A percentile compares a stretch with the other conserved stretches of the same genome.
Conservation (phyloP, 2,888 invertebrate species). For the Lasius fuliginosus region DNA sequence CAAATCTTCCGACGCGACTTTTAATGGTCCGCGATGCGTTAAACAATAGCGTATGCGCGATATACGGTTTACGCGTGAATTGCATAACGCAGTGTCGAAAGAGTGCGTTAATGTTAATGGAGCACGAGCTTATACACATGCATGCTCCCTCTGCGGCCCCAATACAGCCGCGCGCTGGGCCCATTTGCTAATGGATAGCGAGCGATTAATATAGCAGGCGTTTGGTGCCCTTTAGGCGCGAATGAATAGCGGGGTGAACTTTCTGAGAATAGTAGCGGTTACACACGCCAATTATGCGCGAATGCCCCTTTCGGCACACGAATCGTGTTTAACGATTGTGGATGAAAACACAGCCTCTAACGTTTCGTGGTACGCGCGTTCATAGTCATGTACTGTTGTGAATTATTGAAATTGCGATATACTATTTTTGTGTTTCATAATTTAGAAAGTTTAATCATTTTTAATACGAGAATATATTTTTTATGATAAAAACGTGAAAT, state of each 20-base stretch:
- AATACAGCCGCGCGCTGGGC: constrained; percentile 63
- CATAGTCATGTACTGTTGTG: not conserved
- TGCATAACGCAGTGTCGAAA: constrained; percentile 1
- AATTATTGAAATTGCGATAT: constrained; percentile 10
- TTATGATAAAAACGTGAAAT: not conserved
- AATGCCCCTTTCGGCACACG: not conserved
- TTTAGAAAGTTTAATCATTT: constrained; percentile 34
- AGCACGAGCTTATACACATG: constrained; percentile 60
- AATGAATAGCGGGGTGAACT: constrained; percentile 11
- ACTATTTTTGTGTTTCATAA: not conserved
- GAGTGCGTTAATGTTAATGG: constrained; percentile 75
- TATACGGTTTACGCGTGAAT: constrained; percentile 31
- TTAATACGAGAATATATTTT: not conserved
- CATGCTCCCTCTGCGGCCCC: constrained; percentile 63
- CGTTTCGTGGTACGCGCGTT: not conserved
- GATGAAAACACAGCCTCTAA: not conserved
- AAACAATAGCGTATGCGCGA: constrained; percentile 22
- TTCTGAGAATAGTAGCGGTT: constrained; percentile 43
- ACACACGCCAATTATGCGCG: constrained; percentile 18
- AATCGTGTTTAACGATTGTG: constrained; percentile 24
- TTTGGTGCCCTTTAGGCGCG: constrained; percentile 73
- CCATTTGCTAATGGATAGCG: constrained; percentile 82
- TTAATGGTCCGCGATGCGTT: constrained; percentile 9
- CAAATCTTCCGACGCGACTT: constrained; percentile 17
- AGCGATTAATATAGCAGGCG: constrained; percentile 81